Percentiles rank a stretch among this genome's conserved stretches.
phyloP scores from a whole-genome alignment of 2,888 invertebrate genomes.

The Formica aserva region DNA sequence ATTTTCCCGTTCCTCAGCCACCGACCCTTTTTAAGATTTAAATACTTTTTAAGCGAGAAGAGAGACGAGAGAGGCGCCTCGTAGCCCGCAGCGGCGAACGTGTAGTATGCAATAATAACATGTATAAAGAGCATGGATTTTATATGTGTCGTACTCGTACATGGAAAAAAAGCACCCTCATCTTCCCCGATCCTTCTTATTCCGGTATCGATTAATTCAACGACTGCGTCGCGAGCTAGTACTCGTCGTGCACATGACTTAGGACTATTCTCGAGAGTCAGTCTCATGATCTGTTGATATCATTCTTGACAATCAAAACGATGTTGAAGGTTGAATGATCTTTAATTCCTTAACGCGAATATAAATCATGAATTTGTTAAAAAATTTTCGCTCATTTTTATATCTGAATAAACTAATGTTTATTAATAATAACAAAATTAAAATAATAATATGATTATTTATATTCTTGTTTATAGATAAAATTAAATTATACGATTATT shows the following conservation, averaged over 20 bases:
- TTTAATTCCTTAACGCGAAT: neutral
- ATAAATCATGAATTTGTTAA: neutral
- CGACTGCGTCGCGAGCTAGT: conserved; percentile 25
- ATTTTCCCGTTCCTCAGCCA: conserved; percentile 50
- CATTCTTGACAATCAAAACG: conserved; percentile 68
- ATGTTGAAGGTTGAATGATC: neutral
- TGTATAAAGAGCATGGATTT: conserved; percentile 76
- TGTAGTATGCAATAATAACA: conserved; percentile 81
- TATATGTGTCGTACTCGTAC: conserved; percentile 70
- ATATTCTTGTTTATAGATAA: neutral
- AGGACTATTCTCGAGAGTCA: conserved; percentile 57
- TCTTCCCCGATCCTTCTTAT: conserved; percentile 42
- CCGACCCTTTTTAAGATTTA: conserved; percentile 50
- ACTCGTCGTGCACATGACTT: conserved; percentile 24
- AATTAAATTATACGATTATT: conserved; percentile 14
- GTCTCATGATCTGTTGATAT: conserved; percentile 34
- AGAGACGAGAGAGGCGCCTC: conserved; percentile 55
- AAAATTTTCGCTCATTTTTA: neutral
- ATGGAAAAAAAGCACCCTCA: conserved; percentile 51
- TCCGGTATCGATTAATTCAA: conserved; percentile 28
- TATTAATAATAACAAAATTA: neutral
- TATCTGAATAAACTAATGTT: conserved; percentile 10
- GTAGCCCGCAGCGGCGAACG: conserved; percentile 69
- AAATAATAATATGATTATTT: neutral
- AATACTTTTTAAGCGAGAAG: conserved; percentile 60